phyloP scores from a whole-genome alignment of 2,888 invertebrate species.

The Camponotus fellah region DNA sequence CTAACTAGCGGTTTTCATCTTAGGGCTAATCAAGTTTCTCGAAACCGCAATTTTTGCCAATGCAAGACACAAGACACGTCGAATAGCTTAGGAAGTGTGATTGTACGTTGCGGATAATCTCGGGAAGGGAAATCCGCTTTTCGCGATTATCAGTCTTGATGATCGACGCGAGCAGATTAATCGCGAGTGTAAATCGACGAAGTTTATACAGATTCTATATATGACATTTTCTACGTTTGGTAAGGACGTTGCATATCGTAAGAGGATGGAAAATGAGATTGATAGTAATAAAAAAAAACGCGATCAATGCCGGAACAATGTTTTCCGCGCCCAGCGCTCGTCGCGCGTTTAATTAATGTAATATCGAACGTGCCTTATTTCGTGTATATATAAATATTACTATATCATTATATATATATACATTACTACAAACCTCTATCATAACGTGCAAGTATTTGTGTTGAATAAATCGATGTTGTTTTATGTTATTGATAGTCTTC shows the following conservation, averaged over 20 bases:
- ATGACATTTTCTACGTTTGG: constrained; percentile 84
- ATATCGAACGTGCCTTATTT: constrained; percentile 86
- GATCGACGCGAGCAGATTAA: constrained; percentile 36
- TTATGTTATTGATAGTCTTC: constrained; percentile 79
- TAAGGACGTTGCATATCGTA: constrained; percentile 84
- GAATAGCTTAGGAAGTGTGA: constrained; percentile 35
- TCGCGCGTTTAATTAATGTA: constrained; percentile 82
- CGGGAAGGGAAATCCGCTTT: constrained; percentile 8
- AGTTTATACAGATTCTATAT: constrained; percentile 78
- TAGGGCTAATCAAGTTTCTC: constrained; percentile 45
- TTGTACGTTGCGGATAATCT: constrained; percentile 29
- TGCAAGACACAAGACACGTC: constrained; percentile 27
- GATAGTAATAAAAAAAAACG: constrained; percentile 55
- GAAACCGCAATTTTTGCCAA: constrained; percentile 44
- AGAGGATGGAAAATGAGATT: constrained; percentile 70
- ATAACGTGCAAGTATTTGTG: constrained; percentile 84
- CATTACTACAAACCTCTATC: constrained; percentile 81
- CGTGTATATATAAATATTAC: constrained; percentile 80
- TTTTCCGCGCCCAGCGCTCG: constrained; percentile 66
- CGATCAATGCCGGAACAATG: not conserved
- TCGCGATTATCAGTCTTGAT: constrained; percentile 16
- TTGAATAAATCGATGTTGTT: constrained; percentile 86
- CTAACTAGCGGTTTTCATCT: constrained; percentile 59
- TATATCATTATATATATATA: constrained; percentile 75
- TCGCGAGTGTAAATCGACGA: constrained; percentile 68